Conservation (phyloP, 2,113 vertebrate species). For the Psilopogon haemacephalus region DNA sequence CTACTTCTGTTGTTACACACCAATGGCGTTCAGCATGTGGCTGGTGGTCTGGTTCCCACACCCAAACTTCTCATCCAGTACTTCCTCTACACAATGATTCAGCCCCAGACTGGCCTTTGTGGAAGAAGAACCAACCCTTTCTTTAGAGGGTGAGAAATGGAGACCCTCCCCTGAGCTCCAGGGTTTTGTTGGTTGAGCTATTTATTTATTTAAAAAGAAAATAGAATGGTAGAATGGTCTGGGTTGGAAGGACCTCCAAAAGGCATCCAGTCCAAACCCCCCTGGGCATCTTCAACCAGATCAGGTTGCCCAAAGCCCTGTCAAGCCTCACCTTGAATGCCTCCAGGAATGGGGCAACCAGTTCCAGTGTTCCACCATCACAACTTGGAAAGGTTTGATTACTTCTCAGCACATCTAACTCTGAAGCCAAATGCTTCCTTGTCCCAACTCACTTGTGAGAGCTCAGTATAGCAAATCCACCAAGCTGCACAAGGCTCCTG, state of each 20-base stretch:
- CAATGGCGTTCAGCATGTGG: fast-evolving
- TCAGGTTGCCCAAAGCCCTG: too few relatives aligned
- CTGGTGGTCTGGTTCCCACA: neutral
- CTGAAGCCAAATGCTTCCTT: neutral
- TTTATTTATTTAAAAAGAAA: neutral
- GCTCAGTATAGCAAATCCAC: neutral
- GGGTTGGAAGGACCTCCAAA: too few relatives aligned
- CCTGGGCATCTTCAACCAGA: too few relatives aligned
- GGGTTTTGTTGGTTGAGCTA: neutral
- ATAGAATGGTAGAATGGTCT: too few relatives aligned
- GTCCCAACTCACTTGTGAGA: neutral
- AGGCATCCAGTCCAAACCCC: too few relatives aligned
- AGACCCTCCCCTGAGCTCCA: neutral
- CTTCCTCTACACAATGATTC: neutral
- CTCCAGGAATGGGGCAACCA: too few relatives aligned
- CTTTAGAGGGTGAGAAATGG: neutral
- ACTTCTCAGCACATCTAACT: neutral
- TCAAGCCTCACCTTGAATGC: too few relatives aligned
- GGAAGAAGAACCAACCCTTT: neutral
- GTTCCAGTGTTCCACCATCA: too few relatives aligned
- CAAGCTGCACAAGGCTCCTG: fast-evolving
- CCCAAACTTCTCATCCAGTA: neutral
- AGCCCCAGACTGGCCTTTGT: neutral
- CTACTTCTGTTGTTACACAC: neutral
- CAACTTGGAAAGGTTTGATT: neutral